These are phyloP conservation scores for Tanypteryx hageni DNA, from an alignment of 2,888 invertebrate genomes.

Conservation along the genomic window DNA sequence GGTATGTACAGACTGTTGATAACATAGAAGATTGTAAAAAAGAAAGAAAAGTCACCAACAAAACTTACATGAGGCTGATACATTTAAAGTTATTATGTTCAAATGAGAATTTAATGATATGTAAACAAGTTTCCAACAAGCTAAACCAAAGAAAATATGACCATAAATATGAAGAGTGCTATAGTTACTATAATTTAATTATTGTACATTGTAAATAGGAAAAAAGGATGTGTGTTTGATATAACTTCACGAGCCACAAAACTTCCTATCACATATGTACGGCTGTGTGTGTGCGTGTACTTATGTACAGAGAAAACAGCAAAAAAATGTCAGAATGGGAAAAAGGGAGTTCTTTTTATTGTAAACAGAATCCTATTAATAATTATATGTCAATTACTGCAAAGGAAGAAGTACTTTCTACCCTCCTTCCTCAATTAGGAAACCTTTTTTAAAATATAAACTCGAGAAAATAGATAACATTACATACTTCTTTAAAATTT, in stretches of 20 bases:
- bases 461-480: neutral
- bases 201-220: slow-evolving; percentile 64
- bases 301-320: slow-evolving; percentile 60
- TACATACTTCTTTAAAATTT: neutral
- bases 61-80: slow-evolving; percentile 63
- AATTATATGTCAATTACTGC: slow-evolving; percentile 36
- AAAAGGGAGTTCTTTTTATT: slow-evolving; percentile 61
- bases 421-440: neutral
- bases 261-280: slow-evolving; percentile 62
- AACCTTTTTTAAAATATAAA: neutral
- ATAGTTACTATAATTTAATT: slow-evolving; percentile 60
- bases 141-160: slow-evolving; percentile 59
- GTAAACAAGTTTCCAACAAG: slow-evolving; percentile 52
- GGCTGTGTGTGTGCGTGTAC: slow-evolving; percentile 58
- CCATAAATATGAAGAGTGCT: slow-evolving; percentile 57
- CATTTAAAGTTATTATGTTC: slow-evolving; percentile 54
- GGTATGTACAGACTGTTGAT: slow-evolving; percentile 61
- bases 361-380: slow-evolving; percentile 45
- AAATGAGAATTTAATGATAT: slow-evolving; percentile 51
- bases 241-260: slow-evolving; percentile 55
- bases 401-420: neutral
- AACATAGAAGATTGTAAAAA: slow-evolving; percentile 62
- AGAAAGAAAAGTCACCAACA: slow-evolving; percentile 47
- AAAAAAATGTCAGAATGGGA: slow-evolving; percentile 63
- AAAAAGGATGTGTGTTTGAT: slow-evolving; percentile 62